These are phyloP conservation scores for Agonopterix heracliana DNA, from an alignment of 2,888 invertebrate genomes.

Conservation along the genomic window DNA sequence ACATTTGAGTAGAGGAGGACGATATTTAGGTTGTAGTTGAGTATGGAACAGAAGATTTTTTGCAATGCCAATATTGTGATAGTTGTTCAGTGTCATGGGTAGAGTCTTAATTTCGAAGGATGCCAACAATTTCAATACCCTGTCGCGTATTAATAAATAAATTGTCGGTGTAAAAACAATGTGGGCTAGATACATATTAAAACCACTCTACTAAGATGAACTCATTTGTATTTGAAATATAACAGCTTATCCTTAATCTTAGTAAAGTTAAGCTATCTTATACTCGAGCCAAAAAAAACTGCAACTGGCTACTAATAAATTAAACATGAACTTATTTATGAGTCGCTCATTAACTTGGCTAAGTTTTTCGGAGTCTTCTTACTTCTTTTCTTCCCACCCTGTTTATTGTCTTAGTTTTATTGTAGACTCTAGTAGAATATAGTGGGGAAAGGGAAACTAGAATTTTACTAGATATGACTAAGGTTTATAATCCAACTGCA, in stretches of 20 bases:
- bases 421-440: conserved; percentile 4
- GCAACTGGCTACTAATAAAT: conserved; percentile 57
- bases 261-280: conserved; percentile 33
- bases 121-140: no score
- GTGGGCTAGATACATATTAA: no score
- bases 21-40: no score
- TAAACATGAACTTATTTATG: conserved; percentile 62
- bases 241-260: conserved; percentile 43
- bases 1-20: no score
- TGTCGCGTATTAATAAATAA: no score
- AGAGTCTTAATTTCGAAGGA: no score
- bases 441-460: conserved; percentile 3
- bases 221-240: conserved; percentile 6
- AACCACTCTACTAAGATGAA: no score
- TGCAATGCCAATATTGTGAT: no score
- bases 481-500: no score
- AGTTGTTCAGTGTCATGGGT: no score
- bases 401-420: conserved; percentile 17
- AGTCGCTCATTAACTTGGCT: conserved; percentile 48
- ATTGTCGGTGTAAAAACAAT: no score
- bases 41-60: no score
- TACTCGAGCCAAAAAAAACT: conserved; percentile 55
- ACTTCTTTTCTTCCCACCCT: conserved; percentile 15
- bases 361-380: conserved; percentile 37
- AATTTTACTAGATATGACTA: background rate